Evolutionary conservation across 1,140 invertebrate species (phyloP), one percentile per base, ranked within the genome.

Genomic region (Drosophila subpulchrella): DNA sequence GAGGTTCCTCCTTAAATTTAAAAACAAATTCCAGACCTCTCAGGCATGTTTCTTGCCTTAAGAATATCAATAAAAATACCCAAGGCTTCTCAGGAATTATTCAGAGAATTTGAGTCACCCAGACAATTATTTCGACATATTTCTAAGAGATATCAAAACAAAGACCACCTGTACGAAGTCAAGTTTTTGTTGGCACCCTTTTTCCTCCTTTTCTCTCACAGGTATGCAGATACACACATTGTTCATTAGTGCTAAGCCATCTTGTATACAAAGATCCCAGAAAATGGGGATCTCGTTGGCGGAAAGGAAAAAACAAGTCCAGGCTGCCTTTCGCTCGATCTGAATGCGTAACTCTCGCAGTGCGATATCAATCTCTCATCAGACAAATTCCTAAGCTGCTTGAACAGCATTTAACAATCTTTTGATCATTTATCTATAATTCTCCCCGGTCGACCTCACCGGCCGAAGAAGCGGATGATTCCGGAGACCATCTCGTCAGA

Each of bases 391-490:
- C 65, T 66, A 75, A 82, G 82, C 70, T 86, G 82, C 81, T 81
- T 78, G 75, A 86, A 76, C 85, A 78, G 81, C 82, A 86, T 82
- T 85, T 86, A 86, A 86, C 82, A 86, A 82, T 86, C 83, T 81
- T 75, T 67, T 84, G 56, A 80, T 54, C 78, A 85, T 73, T 70
- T 77, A 85, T 75, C 74, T 85, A 81, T 63, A 66, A 60, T 59
- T 73, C 76, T 39, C 62, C 58, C 41, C 17, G 11, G 42, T 10
- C 42, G 42, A 46, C 41, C 41, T n/a, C 38, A 39, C 38, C 38
- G 12, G 38, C 27, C 27, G 27, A 0, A 15, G 65, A 30, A 20
- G 20, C 38, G 38, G 30, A 34, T 32, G 50, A 51, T 53, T 27
- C 59, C 56, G 56, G 71, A 11, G 13, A 36, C 60, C 60, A 65